Evolutionary conservation across 2,113 vertebrate genomes (phyloP).

Genomic region (Oplegnathus fasciatus): DNA sequence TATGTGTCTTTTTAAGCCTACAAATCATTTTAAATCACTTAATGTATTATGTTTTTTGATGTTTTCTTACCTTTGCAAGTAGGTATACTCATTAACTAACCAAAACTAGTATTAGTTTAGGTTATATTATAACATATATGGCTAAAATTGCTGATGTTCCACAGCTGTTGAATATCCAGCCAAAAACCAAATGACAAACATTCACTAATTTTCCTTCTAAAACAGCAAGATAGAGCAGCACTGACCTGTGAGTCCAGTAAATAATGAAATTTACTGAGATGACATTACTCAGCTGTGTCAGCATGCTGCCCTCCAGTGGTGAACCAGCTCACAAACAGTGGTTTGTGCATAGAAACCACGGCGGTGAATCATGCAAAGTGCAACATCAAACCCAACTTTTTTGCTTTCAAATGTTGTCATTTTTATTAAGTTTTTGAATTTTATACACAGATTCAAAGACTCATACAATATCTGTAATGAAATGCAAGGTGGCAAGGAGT

Average conservation of each 20-base stretch:
- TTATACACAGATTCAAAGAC: background rate
- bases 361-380: background rate
- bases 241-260: background rate
- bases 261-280: too few relatives aligned
- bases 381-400: background rate
- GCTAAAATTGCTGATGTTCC: background rate
- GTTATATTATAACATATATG: background rate
- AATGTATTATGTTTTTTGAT: background rate
- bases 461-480: background rate
- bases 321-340: background rate
- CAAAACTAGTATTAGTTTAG: background rate
- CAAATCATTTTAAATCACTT: background rate
- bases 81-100: background rate
- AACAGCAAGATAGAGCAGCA: background rate
- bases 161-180: background rate
- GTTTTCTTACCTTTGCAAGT: background rate
- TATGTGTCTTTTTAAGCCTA: background rate
- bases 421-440: background rate
- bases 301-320: slow-evolving; percentile 73
- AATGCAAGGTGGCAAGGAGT: background rate
- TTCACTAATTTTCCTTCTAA: background rate
- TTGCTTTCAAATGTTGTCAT: background rate
- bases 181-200: background rate
- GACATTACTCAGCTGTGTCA: background rate
- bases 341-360: too few relatives aligned